phyloP scores from a whole-genome alignment of 2,113 vertebrate species.

The Podarcis muralis region DNA sequence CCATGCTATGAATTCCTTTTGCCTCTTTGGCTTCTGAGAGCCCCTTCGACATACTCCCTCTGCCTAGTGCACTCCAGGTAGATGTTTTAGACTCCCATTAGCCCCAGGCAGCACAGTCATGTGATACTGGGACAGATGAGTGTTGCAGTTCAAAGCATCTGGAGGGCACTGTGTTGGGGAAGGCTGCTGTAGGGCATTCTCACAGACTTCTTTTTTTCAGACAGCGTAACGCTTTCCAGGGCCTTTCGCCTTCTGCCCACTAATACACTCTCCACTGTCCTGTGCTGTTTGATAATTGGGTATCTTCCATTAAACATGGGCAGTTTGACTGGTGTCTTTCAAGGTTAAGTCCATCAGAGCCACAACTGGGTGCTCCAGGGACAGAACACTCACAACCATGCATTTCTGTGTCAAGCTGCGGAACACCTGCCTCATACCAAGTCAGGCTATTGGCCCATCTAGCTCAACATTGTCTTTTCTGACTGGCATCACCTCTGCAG shows the following conservation, averaged over 20 bases:
- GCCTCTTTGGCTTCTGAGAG: neutral
- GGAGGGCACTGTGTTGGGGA: too few species aligned
- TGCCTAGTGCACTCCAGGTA: neutral
- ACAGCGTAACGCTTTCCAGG: neutral
- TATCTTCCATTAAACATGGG: neutral
- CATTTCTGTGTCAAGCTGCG: neutral
- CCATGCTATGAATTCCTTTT: neutral
- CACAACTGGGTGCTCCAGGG: too few species aligned
- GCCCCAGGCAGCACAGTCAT: too few species aligned
- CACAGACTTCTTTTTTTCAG: neutral
- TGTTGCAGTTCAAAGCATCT: neutral
- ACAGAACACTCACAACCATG: neutral
- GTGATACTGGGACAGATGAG: too few species aligned
- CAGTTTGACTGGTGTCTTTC: neutral
- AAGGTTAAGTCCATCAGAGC: neutral
- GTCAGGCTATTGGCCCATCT: too few species aligned
- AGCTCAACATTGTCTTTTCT: too few species aligned
- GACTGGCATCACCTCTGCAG: too few species aligned
- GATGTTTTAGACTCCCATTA: too few species aligned
- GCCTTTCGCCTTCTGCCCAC: neutral
- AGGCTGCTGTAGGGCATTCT: neutral
- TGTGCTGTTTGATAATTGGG: neutral
- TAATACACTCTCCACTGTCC: neutral
- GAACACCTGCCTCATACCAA: neutral
- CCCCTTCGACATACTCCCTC: neutral